Conservation (phyloP, 2,113 vertebrate genomes). For the Heteronetta atricapilla region DNA sequence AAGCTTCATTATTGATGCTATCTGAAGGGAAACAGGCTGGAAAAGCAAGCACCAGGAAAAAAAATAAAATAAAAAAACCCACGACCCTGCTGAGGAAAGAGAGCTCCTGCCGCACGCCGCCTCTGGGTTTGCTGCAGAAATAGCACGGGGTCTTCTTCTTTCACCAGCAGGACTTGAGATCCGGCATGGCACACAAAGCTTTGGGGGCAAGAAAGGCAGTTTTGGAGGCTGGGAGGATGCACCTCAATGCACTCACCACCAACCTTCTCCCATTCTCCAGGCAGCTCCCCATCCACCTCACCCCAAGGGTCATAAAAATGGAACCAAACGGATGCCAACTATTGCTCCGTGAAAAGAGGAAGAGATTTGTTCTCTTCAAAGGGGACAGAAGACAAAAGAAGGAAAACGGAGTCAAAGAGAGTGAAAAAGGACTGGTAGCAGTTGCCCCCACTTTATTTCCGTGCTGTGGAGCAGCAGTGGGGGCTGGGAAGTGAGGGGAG, state of each 20-base stretch:
- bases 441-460: background rate
- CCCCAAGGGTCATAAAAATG: background rate
- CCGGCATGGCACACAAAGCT: background rate
- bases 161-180: background rate
- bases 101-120: background rate
- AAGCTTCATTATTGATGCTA: background rate
- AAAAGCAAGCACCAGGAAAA: background rate
- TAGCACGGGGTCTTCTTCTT: background rate
- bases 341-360: background rate
- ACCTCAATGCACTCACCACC: fast-evolving
- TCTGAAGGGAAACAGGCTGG: background rate
- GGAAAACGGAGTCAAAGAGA: background rate
- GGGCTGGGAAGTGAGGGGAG: background rate
- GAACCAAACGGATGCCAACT: background rate
- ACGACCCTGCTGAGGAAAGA: background rate
- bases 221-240: background rate
- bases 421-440: background rate
- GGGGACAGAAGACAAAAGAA: background rate
- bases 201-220: background rate
- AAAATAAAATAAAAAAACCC: no score
- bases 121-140: background rate
- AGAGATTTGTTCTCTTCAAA: background rate
- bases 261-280: background rate
- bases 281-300: background rate
- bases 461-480: background rate